Percentiles rank a stretch among this genome's conserved stretches.
phyloP scores from a whole-genome alignment of 2,113 vertebrate genomes.

The Bettongia penicillata region DNA sequence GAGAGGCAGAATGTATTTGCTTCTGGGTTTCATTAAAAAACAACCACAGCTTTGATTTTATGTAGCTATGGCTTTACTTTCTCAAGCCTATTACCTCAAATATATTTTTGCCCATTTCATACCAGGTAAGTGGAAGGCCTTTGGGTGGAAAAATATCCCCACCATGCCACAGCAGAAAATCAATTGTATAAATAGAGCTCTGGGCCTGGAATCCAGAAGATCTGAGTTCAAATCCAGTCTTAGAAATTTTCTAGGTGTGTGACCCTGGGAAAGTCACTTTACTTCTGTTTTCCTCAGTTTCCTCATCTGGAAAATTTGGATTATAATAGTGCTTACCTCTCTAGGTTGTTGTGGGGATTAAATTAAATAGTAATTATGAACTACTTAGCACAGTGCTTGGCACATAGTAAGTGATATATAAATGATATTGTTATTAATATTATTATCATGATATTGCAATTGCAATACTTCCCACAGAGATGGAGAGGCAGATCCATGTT shows the following conservation, averaged over 20 bases:
- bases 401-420: neutral
- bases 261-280: neutral
- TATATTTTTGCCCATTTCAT: neutral
- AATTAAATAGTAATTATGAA: neutral
- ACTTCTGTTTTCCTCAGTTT: neutral
- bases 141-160: neutral
- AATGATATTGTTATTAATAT: neutral
- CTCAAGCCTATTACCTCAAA: neutral
- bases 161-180: neutral
- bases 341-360: neutral
- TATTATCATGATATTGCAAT: neutral
- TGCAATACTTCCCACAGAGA: neutral
- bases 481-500: neutral
- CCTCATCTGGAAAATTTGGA: neutral
- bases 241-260: neutral
- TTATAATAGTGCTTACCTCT: neutral
- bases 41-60: neutral
- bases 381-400: neutral
- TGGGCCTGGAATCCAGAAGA: neutral
- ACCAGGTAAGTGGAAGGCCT: neutral
- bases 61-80: neutral
- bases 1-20: neutral
- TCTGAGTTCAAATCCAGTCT: neutral
- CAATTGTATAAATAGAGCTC: neutral
- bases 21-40: neutral